Conservation (phyloP, 2,797 vertebrate genomes). For the Xyrichtys novacula region DNA sequence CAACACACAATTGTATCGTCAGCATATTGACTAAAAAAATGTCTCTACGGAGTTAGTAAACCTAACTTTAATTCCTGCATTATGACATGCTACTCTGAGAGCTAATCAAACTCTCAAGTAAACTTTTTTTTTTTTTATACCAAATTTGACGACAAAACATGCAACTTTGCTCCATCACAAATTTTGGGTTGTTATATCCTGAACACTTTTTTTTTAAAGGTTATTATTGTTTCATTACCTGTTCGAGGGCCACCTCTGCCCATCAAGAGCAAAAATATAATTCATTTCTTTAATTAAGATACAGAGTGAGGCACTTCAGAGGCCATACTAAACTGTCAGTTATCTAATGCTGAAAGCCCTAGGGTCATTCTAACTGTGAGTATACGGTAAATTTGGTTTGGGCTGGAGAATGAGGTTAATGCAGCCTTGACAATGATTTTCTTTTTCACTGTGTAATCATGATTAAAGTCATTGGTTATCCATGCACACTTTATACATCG, state of each 20-base stretch:
- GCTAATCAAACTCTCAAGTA: no score
- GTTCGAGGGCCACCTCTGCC: slow-evolving; percentile 16
- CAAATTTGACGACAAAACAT: neutral
- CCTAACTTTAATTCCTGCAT: neutral
- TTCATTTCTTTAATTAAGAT: slow-evolving; percentile 34
- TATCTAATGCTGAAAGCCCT: slow-evolving; percentile 37
- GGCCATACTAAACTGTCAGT: slow-evolving; percentile 9
- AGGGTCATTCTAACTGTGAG: slow-evolving; percentile 33
- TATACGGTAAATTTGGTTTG: slow-evolving; percentile 24
- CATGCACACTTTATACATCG: slow-evolving; percentile 67
- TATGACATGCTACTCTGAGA: neutral
- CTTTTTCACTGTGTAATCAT: slow-evolving; percentile 43
- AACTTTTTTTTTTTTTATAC: no score
- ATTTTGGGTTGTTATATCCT: neutral
- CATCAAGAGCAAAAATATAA: slow-evolving; percentile 21
- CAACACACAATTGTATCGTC: slow-evolving; percentile 15
- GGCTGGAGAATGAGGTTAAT: slow-evolving; percentile 39
- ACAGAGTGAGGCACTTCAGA: slow-evolving; percentile 6
- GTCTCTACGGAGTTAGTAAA: neutral
- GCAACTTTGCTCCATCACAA: neutral
- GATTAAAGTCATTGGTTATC: slow-evolving; percentile 53
- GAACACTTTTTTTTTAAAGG: neutral
- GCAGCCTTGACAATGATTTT: slow-evolving; percentile 74
- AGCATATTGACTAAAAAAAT: slow-evolving; percentile 8
- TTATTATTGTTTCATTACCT: slow-evolving; percentile 17